phyloP scores from a whole-genome alignment of 2,797 vertebrate genomes.

The Bradypodion pumilum region DNA sequence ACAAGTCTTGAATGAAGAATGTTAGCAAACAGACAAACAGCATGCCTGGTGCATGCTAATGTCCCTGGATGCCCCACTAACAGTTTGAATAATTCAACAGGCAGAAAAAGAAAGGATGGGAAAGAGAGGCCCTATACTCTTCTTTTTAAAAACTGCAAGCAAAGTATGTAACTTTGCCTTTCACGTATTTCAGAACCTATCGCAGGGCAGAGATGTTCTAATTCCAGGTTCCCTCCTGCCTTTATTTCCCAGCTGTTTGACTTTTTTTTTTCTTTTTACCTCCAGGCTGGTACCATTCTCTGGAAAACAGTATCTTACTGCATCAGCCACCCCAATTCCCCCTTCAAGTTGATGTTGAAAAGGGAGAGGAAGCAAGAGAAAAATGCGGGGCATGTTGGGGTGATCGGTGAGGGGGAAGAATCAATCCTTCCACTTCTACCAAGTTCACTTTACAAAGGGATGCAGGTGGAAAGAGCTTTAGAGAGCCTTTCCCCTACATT shows the following conservation, averaged over 20 bases:
- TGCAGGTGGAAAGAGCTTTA: constrained; percentile 8
- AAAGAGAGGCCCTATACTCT: constrained; percentile 48
- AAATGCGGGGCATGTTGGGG: neutral
- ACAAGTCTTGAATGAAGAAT: constrained; percentile 95
- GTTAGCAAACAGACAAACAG: constrained; percentile 96
- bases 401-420: too few relatives aligned
- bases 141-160: constrained; percentile 80
- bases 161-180: constrained; percentile 61
- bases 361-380: neutral
- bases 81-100: constrained; percentile 95
- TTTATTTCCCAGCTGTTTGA: constrained; percentile 82
- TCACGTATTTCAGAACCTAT: constrained; percentile 16
- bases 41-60: constrained; percentile 95
- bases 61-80: constrained; percentile 85
- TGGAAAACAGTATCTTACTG: constrained; percentile 80
- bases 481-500: constrained; percentile 36
- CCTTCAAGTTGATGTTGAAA: constrained; percentile 15
- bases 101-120: constrained; percentile 27
- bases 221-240: constrained; percentile 59
- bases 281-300: constrained; percentile 92
- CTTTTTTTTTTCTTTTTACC: constrained; percentile 87
- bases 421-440: constrained; percentile 38
- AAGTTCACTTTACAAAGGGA: constrained; percentile 30
- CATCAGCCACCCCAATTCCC: constrained; percentile 48
- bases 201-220: constrained; percentile 26